phyloP scores from a whole-genome alignment of 2,797 vertebrate genomes.

The Sarcophilus harrisii region DNA sequence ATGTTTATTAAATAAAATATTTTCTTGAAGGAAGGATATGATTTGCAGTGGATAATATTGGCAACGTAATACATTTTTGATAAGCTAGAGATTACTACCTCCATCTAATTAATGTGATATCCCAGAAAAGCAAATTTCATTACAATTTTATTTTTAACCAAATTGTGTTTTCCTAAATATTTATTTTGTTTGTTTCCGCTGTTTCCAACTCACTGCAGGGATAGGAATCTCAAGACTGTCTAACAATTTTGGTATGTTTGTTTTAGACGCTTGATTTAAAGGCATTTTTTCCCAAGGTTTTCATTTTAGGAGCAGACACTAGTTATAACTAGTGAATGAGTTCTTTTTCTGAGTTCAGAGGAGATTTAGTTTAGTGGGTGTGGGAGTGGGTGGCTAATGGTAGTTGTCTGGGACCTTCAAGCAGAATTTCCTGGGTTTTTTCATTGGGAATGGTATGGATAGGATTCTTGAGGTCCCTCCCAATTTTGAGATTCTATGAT shows the following conservation, averaged over 20 bases:
- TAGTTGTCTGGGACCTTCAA: neutral
- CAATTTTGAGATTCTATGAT: neutral
- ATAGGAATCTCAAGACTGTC: neutral
- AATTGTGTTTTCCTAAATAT: neutral
- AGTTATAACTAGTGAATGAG: neutral
- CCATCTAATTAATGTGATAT: neutral
- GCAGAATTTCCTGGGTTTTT: neutral
- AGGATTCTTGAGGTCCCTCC: neutral
- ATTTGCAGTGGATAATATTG: constrained; percentile 26
- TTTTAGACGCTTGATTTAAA: neutral
- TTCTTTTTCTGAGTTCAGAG: constrained; percentile 17
- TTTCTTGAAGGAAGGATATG: constrained; percentile 39
- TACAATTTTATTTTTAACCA: constrained; percentile 13
- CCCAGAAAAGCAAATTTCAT: neutral
- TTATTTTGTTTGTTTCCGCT: constrained; percentile 1
- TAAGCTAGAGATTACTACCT: neutral
- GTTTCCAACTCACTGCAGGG: neutral
- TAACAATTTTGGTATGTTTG: neutral
- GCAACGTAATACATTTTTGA: neutral
- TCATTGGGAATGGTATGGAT: neutral
- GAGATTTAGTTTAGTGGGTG: neutral
- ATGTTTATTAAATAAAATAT: constrained; percentile 57
- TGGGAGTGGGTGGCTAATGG: neutral
- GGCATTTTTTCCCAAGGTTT: constrained; percentile 16
- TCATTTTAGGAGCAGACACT: neutral